phyloP scores from a whole-genome alignment of 2,797 vertebrate genomes.

The Paedocypris micromegethes region DNA sequence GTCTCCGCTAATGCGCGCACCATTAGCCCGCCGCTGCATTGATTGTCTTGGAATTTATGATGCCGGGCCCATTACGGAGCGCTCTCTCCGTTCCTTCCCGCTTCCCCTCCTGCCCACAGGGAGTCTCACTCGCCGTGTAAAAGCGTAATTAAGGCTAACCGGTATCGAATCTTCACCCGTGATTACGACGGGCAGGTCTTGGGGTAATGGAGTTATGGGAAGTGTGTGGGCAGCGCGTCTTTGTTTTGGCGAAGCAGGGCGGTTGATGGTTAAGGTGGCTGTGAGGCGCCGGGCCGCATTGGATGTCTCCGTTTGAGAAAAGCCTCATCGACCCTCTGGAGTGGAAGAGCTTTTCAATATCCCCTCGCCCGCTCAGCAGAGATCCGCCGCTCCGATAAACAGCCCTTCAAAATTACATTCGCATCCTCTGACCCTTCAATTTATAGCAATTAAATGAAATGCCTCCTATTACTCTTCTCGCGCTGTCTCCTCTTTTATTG shows the following conservation, averaged over 20 bases:
- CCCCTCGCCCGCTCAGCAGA: neutral
- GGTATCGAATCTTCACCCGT: slow-evolving; percentile 42
- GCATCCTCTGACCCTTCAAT: slow-evolving; percentile 36
- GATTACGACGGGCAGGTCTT: slow-evolving; percentile 16
- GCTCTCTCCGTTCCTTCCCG: neutral
- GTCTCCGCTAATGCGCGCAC: slow-evolving; percentile 37
- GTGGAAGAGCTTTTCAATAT: slow-evolving; percentile 9
- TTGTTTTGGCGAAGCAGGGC: slow-evolving; percentile 23
- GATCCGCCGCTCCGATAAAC: slow-evolving; percentile 14
- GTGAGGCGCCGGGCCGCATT: slow-evolving; percentile 8
- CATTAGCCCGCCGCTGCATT: slow-evolving; percentile 43
- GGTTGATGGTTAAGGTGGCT: slow-evolving; percentile 1
- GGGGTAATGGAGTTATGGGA: slow-evolving; percentile 15
- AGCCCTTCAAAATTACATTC: slow-evolving; percentile 33
- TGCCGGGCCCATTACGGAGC: slow-evolving; percentile 39
- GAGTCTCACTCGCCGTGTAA: slow-evolving; percentile 33
- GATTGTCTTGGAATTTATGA: slow-evolving; percentile 37
- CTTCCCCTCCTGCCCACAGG: slow-evolving; percentile 29
- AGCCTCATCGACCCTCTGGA: neutral
- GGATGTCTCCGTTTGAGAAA: slow-evolving; percentile 27
- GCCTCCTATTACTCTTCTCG: slow-evolving; percentile 18
- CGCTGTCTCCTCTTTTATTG: slow-evolving; percentile 36
- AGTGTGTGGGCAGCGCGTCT: slow-evolving; percentile 40
- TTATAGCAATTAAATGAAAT: slow-evolving; percentile 41
- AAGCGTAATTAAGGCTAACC: slow-evolving; percentile 52